These are phyloP conservation scores for Sminthurinus signatus DNA, from an alignment of 1,140 invertebrate genomes.

Conservation along the genomic window DNA sequence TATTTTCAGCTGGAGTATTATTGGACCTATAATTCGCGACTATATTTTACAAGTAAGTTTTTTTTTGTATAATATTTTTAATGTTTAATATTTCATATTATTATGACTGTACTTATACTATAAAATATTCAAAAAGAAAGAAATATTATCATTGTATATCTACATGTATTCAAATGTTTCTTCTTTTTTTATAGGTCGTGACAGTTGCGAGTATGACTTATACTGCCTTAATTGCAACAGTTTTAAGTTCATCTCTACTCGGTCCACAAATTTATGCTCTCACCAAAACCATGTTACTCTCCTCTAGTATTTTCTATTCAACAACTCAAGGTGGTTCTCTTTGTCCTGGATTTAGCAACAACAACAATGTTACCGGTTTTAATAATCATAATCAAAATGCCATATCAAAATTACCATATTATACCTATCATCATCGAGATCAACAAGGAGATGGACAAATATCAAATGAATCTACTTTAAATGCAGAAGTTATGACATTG, in stretches of 20 bases:
- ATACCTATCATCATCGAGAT: no score
- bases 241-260: constrained; percentile 24
- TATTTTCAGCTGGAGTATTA: constrained; percentile 16
- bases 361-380: no score
- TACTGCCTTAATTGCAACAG: constrained; percentile 24
- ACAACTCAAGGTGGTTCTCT: neutral
- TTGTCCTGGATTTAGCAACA: no score
- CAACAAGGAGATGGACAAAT: no score
- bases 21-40: constrained; percentile 24
- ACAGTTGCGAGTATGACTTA: constrained; percentile 23
- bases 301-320: neutral
- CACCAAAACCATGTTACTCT: constrained; percentile 10
- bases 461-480: no score
- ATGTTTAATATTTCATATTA: no score
- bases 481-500: neutral
- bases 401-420: no score
- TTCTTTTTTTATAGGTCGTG: constrained; percentile 14
- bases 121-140: no score
- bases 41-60: constrained; percentile 25
- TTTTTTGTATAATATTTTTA: neutral
- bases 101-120: no score
- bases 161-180: no score
- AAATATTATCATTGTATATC: no score
- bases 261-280: constrained; percentile 17
- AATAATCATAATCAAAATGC: no score